These are phyloP conservation scores for Laterallus jamaicensis DNA, from an alignment of 2,113 vertebrate species.

Conservation along the genomic window DNA sequence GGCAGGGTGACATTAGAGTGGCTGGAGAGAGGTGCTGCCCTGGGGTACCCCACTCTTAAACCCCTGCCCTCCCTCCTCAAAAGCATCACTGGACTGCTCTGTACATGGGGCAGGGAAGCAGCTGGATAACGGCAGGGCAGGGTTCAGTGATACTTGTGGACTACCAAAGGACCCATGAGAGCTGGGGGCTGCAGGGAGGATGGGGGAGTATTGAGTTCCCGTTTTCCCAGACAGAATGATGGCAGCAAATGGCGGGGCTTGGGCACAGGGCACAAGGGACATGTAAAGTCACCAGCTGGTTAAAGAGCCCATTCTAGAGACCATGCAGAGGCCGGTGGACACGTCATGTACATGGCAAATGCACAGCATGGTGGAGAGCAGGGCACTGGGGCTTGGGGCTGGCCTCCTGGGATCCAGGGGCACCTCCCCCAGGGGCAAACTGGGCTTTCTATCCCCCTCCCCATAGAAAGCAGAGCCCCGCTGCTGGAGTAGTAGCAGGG, in stretches of 20 bases:
- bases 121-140: background rate
- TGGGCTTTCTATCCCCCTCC: background rate
- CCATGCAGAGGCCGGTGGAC: background rate
- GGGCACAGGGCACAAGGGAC: background rate
- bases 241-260: too few species aligned
- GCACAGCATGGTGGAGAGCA: background rate
- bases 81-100: background rate
- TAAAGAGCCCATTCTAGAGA: background rate
- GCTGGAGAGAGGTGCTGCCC: background rate
- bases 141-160: background rate
- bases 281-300: accelerated
- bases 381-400: background rate
- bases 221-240: background rate
- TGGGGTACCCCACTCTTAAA: too few species aligned
- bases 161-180: background rate
- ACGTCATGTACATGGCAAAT: accelerated
- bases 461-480: background rate
- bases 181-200: background rate
- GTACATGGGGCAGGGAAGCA: accelerated
- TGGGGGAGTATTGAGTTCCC: background rate
- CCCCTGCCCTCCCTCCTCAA: background rate
- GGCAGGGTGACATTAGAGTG: too few species aligned
- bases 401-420: background rate
- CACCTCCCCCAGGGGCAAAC: background rate
- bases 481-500: background rate